Evolutionary conservation across 2,888 invertebrate species (phyloP), one percentile per base, ranked within the genome.

Genomic region (Lycia hirtaria): DNA sequence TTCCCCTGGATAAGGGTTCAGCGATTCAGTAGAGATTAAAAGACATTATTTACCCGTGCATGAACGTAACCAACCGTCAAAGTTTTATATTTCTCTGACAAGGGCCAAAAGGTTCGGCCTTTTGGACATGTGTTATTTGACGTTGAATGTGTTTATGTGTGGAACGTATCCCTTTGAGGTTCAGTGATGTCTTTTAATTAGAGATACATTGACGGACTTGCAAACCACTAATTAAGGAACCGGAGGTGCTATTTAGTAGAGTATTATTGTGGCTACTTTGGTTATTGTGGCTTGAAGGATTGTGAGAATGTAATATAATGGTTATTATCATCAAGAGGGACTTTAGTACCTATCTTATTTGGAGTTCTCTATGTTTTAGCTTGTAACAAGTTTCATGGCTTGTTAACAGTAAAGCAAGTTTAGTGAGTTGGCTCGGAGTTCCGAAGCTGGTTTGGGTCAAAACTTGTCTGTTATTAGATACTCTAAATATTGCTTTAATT

Each of bases 11-110:
- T 82, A 82, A 85, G 81, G 87, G 87, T 85, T 79, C 76, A 76
- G 71, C 76, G 78, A 70, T 83, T 78, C 73, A 81, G 75, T 78
- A 75, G 68, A 87, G 85, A 87, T 88, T 89, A 88, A 88, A 87
- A 88, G 80, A 86, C 87, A 85, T 88, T 87, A 87, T 86, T 88
- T 87, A 83, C 80, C 78, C 83, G 68, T 69, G 74, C 80, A 77
- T 82, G 78, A 76, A 78, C 76, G 81, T 78, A 83, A 75, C 80
- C 75, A 76, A 78, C 75, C 81, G 81, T 84, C 83, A 83, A 83
- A 83, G 76, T 87, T 87, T 86, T 86, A 84, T 87, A 85, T 83
- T 81, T 81, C 73, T 87, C 73, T 87, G 88, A 87, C 87, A 82
- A 65, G 83, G 88, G 87, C 75, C 78, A 69, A 72, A 78, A 76